Base-by-base conservation (phyloP, 2,888 invertebrate species). In the Anagyrus pseudococci region DNA sequence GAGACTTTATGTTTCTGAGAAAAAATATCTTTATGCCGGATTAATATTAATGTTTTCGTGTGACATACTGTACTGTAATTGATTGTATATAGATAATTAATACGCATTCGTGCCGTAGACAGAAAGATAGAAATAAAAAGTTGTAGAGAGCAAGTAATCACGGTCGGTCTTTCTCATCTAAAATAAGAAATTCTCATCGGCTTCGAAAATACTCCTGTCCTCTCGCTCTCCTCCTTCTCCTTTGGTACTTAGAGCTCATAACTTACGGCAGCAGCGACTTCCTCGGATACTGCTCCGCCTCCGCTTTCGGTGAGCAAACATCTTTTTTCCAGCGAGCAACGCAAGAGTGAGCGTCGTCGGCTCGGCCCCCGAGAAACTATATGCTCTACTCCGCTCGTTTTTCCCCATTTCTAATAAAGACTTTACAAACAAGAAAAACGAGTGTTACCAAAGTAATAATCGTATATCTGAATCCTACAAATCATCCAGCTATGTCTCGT, bases 331-430 rank as follows among this genome's bases (percentile, higher is more conserved):
- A 29, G 13, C n/a, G n/a, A n/a, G n/a, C n/a, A n/a, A n/a, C n/a
- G n/a, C n/a, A n/a, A n/a, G n/a, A n/a, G 25, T n/a, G 23, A 43
- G 49, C 19, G 2, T 44, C 19, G 17, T 19, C 19, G 13, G 20
- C 25, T 22, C 6, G 10, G 47, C 17, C 17, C 37, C 52, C 41
- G 48, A 53, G 53, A 57, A 56, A n/a, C n/a, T n/a, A n/a, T n/a
- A n/a, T n/a, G n/a, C 29, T 10, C 29, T 29, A 4, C 57, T 58
- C 58, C 54, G 61, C 54, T 48, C 58, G 53, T 29, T 61, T 54
- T 56, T 53, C 49, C 55, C 41, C 43, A 33, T 53, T 60, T 64
- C 60, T 61, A 61, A 64, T 64, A 64, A 64, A 64, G 64, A 57
- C 56, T 56, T 50, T 37, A 48, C 41, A 15, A 29, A 29, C 15